Conservation (phyloP, 35 echinoderm and acorn worm species). For the Lytechinus pictus region DNA sequence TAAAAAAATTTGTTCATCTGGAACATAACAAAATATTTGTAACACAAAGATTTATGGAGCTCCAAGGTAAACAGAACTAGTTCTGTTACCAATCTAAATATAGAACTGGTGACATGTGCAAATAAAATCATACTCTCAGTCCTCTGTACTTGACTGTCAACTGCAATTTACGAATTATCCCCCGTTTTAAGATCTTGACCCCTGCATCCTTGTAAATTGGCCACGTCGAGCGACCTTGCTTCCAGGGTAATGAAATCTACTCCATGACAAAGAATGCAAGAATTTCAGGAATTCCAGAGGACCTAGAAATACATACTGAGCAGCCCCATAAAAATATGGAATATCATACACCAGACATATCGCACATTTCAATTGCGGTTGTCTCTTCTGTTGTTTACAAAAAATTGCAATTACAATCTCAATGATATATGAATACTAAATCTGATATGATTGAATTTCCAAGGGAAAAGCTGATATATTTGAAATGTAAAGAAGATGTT, state of each 20-base stretch:
- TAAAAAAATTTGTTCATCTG: too few relatives aligned
- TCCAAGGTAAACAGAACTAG: too few relatives aligned
- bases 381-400: background rate
- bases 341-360: background rate
- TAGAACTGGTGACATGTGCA: background rate
- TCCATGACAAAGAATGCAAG: background rate
- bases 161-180: background rate
- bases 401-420: background rate
- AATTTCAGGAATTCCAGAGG: background rate
- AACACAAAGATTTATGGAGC: too few relatives aligned
- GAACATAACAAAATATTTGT: too few relatives aligned
- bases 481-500: background rate
- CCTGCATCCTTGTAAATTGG: background rate
- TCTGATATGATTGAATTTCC: background rate
- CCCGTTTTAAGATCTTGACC: background rate
- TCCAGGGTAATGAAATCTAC: conserved; percentile 3
- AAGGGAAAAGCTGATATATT: background rate
- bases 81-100: background rate
- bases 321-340: background rate
- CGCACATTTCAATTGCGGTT: background rate
- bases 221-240: background rate
- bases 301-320: conserved; percentile 3
- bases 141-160: background rate
- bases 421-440: conserved; percentile 6
- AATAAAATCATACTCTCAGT: background rate